Evolutionary conservation across 2,888 invertebrate species (phyloP).

Genomic region (Euphydryas editha): DNA sequence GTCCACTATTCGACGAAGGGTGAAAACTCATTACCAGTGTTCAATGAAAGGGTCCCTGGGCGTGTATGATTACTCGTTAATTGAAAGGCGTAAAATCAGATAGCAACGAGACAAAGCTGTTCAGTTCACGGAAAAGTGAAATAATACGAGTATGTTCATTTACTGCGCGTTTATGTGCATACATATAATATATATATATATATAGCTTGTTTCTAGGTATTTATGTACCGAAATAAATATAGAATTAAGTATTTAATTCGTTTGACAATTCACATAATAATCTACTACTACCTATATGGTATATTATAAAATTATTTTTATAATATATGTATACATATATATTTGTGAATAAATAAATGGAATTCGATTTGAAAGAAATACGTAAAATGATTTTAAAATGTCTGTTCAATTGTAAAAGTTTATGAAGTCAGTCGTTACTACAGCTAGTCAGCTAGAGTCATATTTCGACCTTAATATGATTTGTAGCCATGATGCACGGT

Average conservation of each 20-base stretch:
- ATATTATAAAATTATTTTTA: too few relatives aligned
- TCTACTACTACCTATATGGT: too few relatives aligned
- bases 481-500: slow-evolving; percentile 1
- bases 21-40: slow-evolving; percentile 80
- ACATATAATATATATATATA: too few relatives aligned
- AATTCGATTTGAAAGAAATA: too few relatives aligned
- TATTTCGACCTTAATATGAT: slow-evolving; percentile 13
- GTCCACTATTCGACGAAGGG: slow-evolving; percentile 79
- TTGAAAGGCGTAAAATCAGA: slow-evolving; percentile 79
- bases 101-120: slow-evolving; percentile 67
- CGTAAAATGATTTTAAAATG: background rate
- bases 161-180: slow-evolving; percentile 18
- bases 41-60: slow-evolving; percentile 79
- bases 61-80: slow-evolving; percentile 82
- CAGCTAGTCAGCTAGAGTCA: background rate
- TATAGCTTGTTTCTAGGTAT: too few relatives aligned
- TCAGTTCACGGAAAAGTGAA: slow-evolving; percentile 60
- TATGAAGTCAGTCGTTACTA: background rate
- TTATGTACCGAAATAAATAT: too few relatives aligned
- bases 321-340: too few relatives aligned
- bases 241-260: too few relatives aligned
- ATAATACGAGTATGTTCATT: slow-evolving; percentile 41
- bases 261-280: too few relatives aligned
- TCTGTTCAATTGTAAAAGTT: background rate
- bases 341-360: too few relatives aligned